phyloP scores from a whole-genome alignment of 2,888 invertebrate species.

The Salpingus planirostris region DNA sequence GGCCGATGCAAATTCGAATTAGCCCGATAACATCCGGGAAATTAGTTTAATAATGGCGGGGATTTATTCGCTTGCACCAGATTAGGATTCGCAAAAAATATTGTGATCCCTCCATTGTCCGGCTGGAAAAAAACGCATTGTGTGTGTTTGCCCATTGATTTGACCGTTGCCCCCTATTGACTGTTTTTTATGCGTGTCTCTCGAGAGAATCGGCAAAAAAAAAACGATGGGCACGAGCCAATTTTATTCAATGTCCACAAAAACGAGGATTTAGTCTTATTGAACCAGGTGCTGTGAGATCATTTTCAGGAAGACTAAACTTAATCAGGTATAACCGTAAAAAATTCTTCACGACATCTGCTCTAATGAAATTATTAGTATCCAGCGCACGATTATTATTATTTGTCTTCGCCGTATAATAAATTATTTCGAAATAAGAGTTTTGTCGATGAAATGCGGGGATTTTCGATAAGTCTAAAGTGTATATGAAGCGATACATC shows the following conservation, averaged over 20 bases:
- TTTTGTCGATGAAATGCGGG: too few relatives aligned
- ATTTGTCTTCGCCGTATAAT: too few relatives aligned
- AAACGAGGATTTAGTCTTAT: too few relatives aligned
- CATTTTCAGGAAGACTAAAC: too few relatives aligned
- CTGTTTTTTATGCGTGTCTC: slow-evolving; percentile 24
- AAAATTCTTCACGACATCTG: slow-evolving; percentile 12
- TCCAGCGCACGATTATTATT: too few relatives aligned
- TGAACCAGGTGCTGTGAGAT: not conserved
- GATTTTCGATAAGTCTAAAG: too few relatives aligned
- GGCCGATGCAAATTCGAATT: too few relatives aligned
- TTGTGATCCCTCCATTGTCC: slow-evolving; percentile 28
- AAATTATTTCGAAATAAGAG: too few relatives aligned
- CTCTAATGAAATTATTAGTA: too few relatives aligned
- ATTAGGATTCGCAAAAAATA: slow-evolving; percentile 31
- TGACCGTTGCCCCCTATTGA: slow-evolving; percentile 35
- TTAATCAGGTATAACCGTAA: not conserved
- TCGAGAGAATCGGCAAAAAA: slow-evolving; percentile 5
- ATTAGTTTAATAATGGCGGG: slow-evolving; percentile 27
- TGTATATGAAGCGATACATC: not conserved
- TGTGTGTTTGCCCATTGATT: slow-evolving; percentile 23
- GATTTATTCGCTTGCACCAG: too few relatives aligned
- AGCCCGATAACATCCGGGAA: slow-evolving; percentile 16
- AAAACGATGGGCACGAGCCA: slow-evolving; percentile 7
- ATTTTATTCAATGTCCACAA: slow-evolving; percentile 4
- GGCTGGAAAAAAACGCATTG: slow-evolving; percentile 24